phyloP scores from a whole-genome alignment of 2,113 vertebrate species.

The Strigops habroptila region DNA sequence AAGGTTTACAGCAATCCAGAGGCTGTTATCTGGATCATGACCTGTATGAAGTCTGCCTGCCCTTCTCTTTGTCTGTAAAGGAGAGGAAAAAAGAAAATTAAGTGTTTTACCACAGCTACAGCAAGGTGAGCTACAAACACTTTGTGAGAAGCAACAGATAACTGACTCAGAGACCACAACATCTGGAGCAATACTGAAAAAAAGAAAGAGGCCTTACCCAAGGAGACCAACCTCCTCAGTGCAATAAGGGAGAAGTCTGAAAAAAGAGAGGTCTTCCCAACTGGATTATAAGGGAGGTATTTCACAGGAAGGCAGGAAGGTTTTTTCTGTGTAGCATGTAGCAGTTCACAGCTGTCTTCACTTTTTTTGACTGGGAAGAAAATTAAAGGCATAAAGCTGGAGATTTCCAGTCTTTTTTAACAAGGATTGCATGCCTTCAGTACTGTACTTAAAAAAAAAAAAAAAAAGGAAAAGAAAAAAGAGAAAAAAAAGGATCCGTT shows the following conservation, averaged over 20 bases:
- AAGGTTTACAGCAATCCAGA: neutral
- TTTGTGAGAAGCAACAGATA: neutral
- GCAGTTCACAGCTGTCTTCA: accelerated
- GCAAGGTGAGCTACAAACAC: neutral
- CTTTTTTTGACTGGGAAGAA: neutral
- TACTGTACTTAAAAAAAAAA: accelerated
- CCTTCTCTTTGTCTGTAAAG: neutral
- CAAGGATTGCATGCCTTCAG: neutral
- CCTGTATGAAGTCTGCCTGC: neutral
- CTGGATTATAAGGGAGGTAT: neutral
- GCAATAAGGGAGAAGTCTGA: neutral
- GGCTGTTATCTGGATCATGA: neutral
- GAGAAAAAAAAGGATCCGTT: neutral
- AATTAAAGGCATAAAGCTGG: neutral
- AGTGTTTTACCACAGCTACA: neutral
- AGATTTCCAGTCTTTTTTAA: neutral
- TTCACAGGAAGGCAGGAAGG: neutral
- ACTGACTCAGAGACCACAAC: neutral
- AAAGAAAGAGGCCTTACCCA: neutral
- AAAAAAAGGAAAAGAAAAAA: neutral
- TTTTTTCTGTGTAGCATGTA: neutral
- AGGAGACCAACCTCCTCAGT: neutral
- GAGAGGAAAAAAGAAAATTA: neutral
- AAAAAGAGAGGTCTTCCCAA: neutral
- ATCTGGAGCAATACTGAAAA: neutral